phyloP scores from a whole-genome alignment of 2,888 invertebrate species.

The Diachrysia chrysitis region DNA sequence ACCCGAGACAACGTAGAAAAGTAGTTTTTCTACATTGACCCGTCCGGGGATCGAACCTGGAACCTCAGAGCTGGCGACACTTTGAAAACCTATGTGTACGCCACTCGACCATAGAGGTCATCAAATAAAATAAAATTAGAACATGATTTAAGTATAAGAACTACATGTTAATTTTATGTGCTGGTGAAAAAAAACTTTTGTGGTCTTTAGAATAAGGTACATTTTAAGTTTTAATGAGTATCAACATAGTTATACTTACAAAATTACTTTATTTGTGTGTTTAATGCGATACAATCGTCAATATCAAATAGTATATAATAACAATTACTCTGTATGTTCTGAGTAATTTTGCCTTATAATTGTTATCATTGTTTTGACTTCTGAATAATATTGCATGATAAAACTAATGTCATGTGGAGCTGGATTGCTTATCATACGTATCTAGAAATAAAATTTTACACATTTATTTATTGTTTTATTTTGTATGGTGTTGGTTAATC shows the following conservation, averaged over 20 bases:
- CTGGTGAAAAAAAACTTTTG: background rate
- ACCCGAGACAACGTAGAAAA: too few relatives aligned
- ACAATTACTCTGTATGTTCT: too few relatives aligned
- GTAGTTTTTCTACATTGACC: too few relatives aligned
- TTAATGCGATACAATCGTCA: background rate
- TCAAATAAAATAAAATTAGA: background rate
- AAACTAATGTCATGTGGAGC: constrained; percentile 1
- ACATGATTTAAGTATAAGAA: background rate
- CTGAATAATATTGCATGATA: constrained; percentile 1
- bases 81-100: too few relatives aligned
- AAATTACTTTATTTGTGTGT: background rate
- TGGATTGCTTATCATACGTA: background rate
- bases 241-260: too few relatives aligned
- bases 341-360: background rate
- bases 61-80: too few relatives aligned
- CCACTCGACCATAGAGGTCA: too few relatives aligned
- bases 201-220: too few relatives aligned
- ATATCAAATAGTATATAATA: background rate
- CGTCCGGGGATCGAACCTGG: too few relatives aligned
- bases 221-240: too few relatives aligned
- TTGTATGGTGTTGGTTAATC: background rate
- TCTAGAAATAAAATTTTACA: background rate
- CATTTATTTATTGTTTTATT: background rate
- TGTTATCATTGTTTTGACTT: constrained; percentile 4
- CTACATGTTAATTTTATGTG: background rate